phyloP scores from a whole-genome alignment of 2,888 invertebrate genomes.

The Danaus chrysippus region DNA sequence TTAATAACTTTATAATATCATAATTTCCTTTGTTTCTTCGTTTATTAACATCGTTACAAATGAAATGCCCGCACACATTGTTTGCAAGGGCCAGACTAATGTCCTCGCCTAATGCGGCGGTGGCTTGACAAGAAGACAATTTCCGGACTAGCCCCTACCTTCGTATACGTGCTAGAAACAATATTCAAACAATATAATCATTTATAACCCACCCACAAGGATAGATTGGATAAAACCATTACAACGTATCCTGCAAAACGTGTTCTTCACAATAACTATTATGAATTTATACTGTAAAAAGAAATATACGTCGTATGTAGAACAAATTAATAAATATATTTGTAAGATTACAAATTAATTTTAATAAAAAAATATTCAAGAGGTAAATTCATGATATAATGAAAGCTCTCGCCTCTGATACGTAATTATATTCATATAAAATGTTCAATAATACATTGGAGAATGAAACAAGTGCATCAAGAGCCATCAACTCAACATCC shows the following conservation, averaged over 20 bases:
- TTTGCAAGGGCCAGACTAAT: slow-evolving; percentile 55
- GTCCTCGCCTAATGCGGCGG: slow-evolving; percentile 68
- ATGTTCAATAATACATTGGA: background rate
- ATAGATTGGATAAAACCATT: background rate
- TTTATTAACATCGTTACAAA: slow-evolving; percentile 56
- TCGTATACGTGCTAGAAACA: slow-evolving; percentile 69
- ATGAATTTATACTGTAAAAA: too few relatives aligned
- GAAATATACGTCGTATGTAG: too few relatives aligned
- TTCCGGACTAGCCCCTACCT: slow-evolving; percentile 72
- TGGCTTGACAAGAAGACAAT: slow-evolving; percentile 72
- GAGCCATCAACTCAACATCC: background rate
- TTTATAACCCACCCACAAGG: slow-evolving; percentile 47
- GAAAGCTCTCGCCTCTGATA: too few relatives aligned
- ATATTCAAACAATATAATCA: slow-evolving; percentile 68
- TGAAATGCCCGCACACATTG: slow-evolving; percentile 57
- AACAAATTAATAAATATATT: too few relatives aligned
- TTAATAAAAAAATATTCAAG: too few relatives aligned
- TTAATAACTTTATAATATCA: background rate
- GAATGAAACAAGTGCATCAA: background rate
- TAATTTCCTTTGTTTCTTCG: slow-evolving; percentile 35
- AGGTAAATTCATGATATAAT: too few relatives aligned
- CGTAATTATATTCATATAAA: background rate
- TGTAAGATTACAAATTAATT: too few relatives aligned
- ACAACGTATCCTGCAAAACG: background rate
- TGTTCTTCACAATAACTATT: too few relatives aligned